Evolutionary conservation across 2,113 vertebrate species (phyloP).

Genomic region (Beaufortia kweichowensis): DNA sequence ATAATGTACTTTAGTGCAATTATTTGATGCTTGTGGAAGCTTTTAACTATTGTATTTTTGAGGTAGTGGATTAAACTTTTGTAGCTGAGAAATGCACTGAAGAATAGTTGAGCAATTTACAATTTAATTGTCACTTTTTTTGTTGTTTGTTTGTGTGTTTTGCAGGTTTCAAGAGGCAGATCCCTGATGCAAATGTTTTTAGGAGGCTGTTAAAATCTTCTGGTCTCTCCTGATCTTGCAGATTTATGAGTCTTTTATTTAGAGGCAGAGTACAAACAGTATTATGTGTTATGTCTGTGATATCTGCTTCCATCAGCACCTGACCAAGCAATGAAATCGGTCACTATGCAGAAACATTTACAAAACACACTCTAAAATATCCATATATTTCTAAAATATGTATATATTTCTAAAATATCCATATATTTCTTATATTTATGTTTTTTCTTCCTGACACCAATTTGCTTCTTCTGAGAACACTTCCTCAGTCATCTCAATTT

Average conservation of each 20-base stretch:
- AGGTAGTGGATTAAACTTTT: background rate
- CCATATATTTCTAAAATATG: too few relatives aligned
- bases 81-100: background rate
- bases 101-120: slow-evolving; percentile 2
- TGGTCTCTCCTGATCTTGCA: background rate
- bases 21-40: slow-evolving; percentile 3
- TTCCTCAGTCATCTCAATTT: too few relatives aligned
- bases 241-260: background rate
- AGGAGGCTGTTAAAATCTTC: background rate
- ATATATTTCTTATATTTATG: too few relatives aligned
- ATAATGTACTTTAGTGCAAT: background rate
- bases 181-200: background rate
- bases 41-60: background rate
- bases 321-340: background rate
- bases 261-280: background rate
- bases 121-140: background rate
- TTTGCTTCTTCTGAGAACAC: too few relatives aligned
- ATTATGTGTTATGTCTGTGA: background rate
- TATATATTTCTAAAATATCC: too few relatives aligned
- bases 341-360: too few relatives aligned
- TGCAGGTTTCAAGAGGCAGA: slow-evolving; percentile 3
- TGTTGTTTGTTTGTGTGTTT: background rate
- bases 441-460: too few relatives aligned
- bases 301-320: background rate
- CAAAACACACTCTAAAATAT: too few relatives aligned